phyloP scores from a whole-genome alignment of 2,113 vertebrate genomes.

The Bagarius yarrelli region DNA sequence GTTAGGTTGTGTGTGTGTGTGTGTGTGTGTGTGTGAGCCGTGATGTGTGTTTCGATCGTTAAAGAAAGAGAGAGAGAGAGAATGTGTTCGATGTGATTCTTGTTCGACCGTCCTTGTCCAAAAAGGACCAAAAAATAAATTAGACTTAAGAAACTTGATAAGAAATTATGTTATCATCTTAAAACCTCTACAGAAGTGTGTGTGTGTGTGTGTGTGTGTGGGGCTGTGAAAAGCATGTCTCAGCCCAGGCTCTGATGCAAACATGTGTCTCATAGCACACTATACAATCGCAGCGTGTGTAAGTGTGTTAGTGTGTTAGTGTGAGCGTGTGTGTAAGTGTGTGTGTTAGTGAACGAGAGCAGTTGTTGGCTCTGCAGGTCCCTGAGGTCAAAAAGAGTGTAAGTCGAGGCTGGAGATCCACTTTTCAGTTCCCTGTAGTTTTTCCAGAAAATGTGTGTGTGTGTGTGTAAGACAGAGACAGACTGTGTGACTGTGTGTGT shows the following conservation, averaged over 20 bases:
- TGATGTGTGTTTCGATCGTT: background rate
- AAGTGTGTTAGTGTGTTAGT: background rate
- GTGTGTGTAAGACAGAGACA: constrained; percentile 1
- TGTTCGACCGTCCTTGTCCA: background rate
- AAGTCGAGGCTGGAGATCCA: constrained; percentile 10
- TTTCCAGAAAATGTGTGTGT: background rate
- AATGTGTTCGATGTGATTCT: background rate
- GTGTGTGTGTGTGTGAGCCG: too few species aligned
- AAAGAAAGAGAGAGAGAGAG: background rate
- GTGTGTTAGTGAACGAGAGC: background rate
- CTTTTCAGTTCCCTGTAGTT: constrained; percentile 8
- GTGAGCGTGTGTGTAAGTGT: background rate
- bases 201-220: constrained; percentile 19
- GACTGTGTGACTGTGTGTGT: background rate
- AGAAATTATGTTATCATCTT: background rate
- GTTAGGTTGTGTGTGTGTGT: too few species aligned
- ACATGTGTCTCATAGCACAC: background rate
- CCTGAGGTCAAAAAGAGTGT: constrained; percentile 16
- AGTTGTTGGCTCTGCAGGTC: constrained; percentile 8
- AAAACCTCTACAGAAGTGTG: background rate
- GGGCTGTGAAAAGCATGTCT: background rate
- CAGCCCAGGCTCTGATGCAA: background rate
- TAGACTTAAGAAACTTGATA: background rate
- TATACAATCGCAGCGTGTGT: background rate
- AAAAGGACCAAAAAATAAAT: background rate